Evolutionary conservation across 1,140 invertebrate species (phyloP).

Genomic region (Branchinecta lindahli): DNA sequence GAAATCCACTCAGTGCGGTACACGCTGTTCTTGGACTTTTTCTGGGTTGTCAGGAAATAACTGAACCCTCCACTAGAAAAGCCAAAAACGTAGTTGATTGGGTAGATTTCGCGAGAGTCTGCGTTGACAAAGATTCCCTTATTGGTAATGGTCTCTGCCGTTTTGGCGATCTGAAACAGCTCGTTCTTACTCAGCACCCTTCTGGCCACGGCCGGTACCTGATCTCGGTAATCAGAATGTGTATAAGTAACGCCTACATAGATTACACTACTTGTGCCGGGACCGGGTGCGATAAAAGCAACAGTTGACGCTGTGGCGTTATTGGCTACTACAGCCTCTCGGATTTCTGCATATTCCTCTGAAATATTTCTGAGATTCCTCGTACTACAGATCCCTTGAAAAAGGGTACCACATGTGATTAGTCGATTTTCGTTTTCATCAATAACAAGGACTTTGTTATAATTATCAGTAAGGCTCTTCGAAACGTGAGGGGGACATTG

Average conservation of each 20-base stretch:
- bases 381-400: slow-evolving; percentile 73
- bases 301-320: slow-evolving; percentile 86
- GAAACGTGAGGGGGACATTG: slow-evolving; percentile 56
- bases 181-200: slow-evolving; percentile 69
- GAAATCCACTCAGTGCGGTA: slow-evolving; percentile 67
- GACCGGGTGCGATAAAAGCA: slow-evolving; percentile 85
- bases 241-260: slow-evolving; percentile 77
- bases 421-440: slow-evolving; percentile 74
- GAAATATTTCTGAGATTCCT: slow-evolving; percentile 76
- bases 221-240: slow-evolving; percentile 78
- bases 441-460: slow-evolving; percentile 89
- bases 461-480: slow-evolving; percentile 64
- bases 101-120: slow-evolving; percentile 71
- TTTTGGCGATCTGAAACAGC: slow-evolving; percentile 76
- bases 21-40: slow-evolving; percentile 47
- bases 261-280: slow-evolving; percentile 72
- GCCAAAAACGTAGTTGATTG: slow-evolving; percentile 91
- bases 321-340: slow-evolving; percentile 84
- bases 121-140: slow-evolving; percentile 83
- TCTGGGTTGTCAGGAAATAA: slow-evolving; percentile 90
- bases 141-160: slow-evolving; percentile 68
- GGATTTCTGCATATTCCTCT: slow-evolving; percentile 52
- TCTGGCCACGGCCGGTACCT: slow-evolving; percentile 85
- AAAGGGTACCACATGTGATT: slow-evolving; percentile 83
- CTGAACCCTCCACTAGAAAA: slow-evolving; percentile 90